Conservation (phyloP, 2,113 vertebrate genomes). For the Catharus bicknelli region DNA sequence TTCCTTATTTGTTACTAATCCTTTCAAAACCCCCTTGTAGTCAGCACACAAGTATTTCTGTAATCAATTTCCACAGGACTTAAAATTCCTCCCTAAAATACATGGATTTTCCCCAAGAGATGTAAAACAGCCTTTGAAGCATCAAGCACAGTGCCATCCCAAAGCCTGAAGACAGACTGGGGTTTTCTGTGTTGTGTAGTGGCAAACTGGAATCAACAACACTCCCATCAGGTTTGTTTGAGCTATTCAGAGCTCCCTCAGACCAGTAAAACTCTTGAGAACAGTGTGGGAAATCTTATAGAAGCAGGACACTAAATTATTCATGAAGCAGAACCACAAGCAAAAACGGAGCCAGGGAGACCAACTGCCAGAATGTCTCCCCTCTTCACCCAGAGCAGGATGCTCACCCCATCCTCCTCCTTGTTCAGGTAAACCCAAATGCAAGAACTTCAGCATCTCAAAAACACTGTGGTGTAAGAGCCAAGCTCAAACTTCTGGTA, state of each 20-base stretch:
- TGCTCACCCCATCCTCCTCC: too few species aligned
- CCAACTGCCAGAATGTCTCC: accelerated
- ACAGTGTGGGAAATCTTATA: not conserved
- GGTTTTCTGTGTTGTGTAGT: not conserved
- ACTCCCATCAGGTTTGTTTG: not conserved
- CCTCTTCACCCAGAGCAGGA: not conserved
- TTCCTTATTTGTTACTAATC: not conserved
- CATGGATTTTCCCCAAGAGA: not conserved
- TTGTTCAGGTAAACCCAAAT: not conserved
- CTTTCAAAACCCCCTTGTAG: not conserved
- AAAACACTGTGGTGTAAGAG: not conserved
- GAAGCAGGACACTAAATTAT: not conserved
- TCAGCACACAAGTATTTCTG: not conserved
- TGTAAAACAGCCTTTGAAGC: not conserved
- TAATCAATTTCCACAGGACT: not conserved
- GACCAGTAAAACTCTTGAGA: not conserved
- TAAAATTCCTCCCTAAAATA: not conserved
- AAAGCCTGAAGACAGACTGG: not conserved
- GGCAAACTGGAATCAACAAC: not conserved
- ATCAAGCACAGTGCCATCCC: not conserved
- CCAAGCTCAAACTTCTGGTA: not conserved
- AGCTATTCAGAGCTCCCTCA: not conserved
- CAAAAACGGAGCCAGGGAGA: not conserved
- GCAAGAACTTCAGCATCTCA: not conserved
- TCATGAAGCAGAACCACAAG: not conserved